These are phyloP conservation scores for Oxytorus armatus DNA, from an alignment of 2,888 invertebrate genomes.

Conservation along the genomic window DNA sequence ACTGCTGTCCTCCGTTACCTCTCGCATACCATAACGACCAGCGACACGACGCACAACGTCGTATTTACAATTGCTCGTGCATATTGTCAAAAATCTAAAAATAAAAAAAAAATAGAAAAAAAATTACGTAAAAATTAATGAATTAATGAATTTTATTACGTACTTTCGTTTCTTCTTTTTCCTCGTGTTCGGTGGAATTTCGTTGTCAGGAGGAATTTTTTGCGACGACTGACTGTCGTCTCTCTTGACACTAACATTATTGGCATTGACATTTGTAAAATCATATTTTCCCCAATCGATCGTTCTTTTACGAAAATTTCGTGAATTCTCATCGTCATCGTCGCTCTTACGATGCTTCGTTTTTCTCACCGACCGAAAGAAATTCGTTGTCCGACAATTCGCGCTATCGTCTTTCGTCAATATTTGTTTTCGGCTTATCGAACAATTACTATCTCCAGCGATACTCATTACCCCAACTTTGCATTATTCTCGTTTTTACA, in stretches of 20 bases:
- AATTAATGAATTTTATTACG: not conserved
- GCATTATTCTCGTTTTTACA: conserved; percentile 70
- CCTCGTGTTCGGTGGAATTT: conserved; percentile 61
- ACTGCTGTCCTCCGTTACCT: conserved; percentile 91
- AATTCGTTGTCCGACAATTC: conserved; percentile 28
- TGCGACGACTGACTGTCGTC: conserved; percentile 2
- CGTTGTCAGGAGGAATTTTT: conserved; percentile 56
- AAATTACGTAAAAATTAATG: not conserved
- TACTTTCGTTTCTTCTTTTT: conserved; percentile 77
- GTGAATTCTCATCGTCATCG: conserved; percentile 11
- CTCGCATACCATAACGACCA: conserved; percentile 90
- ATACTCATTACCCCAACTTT: conserved; percentile 74
- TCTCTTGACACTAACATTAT: conserved; percentile 3
- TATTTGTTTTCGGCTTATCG: conserved; percentile 48
- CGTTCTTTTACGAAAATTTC: conserved; percentile 15
- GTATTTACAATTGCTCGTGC: conserved; percentile 90
- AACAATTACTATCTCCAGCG: conserved; percentile 70
- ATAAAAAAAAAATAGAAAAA: not conserved
- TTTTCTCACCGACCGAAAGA: conserved; percentile 31
- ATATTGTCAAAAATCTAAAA: conserved; percentile 85
- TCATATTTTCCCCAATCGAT: conserved; percentile 53
- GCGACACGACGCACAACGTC: conserved; percentile 90
- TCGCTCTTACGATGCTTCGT: conserved; percentile 55
- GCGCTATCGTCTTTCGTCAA: conserved; percentile 56
- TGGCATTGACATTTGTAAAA: conserved; percentile 16